Base-by-base conservation (phyloP, 2,113 vertebrate species). In the Proterorhinus semilunaris region DNA sequence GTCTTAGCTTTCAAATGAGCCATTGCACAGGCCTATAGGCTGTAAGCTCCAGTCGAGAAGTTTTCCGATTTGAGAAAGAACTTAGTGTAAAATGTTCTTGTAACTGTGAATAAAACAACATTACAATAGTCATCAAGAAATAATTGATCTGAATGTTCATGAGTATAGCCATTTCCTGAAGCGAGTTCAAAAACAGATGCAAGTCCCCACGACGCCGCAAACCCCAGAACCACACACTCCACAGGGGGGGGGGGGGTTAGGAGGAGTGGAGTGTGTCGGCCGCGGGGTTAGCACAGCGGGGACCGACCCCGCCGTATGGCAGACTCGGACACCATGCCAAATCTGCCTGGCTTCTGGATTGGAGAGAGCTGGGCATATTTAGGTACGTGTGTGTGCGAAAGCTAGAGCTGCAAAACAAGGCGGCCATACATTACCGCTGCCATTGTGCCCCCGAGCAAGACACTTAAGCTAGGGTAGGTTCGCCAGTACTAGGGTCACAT, bases 301-400 rank as follows among this genome's bases (percentile, higher is more conserved):
- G 89, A 82, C 79, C 82, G 81, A 84, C 27, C 81, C 83, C 84
- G 77, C 89, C 89, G 87, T 87, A 88, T 88, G 89, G 84, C 78
- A 85, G 85, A 84, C 84, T 86, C 68, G 72, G 79, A 76, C 78
- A 78, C 54, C 44, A 72, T 76, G 88, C 86, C 87, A 89, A 84
- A 87, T 88, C 72, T 80, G 81, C 78, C 78, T 80, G 81, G 79
- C 76, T 79, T 57, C 78, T 80, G 81, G 79, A 76, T 78, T 57
- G 80, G 84, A 79, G 84, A 77, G 79, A 73, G 70, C 71, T 21
- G 21, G 75, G 69, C 76, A 2, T 2, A 21, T 21, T 21, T 21
- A 21, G 21, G 21, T 21, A 21, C 21, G 21, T 21, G 68, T 50
- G 46, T 67, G 27, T 36, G 27, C 4, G 80, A 83, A 84, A 83